Base-by-base conservation (phyloP, 2,888 invertebrate species). In the Mamestra brassicae region DNA sequence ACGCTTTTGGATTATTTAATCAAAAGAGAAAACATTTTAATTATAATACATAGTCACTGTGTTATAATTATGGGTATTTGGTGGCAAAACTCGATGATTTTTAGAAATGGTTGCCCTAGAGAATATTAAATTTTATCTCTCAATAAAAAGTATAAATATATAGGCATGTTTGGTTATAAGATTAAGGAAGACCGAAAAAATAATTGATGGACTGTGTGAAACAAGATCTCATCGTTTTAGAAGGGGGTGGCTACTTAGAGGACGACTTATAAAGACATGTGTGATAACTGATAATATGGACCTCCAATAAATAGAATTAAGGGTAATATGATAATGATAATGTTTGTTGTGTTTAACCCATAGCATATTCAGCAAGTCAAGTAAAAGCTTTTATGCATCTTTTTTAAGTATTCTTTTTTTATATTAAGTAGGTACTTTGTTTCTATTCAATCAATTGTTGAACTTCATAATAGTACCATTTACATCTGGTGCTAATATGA, bases 1-100 rank as follows among this genome's bases (percentile, higher is more conserved):
- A 8, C 4, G 17, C 34, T 52, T 63, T 76, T 71, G 36, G 5
- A 70, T 76, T 55, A n/a, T 75, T 77, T 17, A 50, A 67, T 58
- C 6, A n/a, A 57, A 62, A 26, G 45, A 10, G 26, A 11, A 34
- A 50, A 34, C 5, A 47, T 34, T 15, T 4, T 50, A 36, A 36
- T 11, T 11, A 10, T 64, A 17, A 42, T 17, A 38, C 17, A 4
- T 15, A 47, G 8, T 45, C 0, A n/a, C 0, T 60, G 10, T 42
- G n/a, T n/a, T 10, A 4, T 26, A 26, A 26, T 26, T n/a, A 42
- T n/a, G n/a, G 4, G 15, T 15, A 3, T 10, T 34, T 6, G 13
- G 0, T 47, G 34, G 38, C 2, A 38, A 58, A 38, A 60, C 1
- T n/a, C 10, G n/a, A 4, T 26, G 10, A n/a, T 54, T 54, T 10